A percentile compares a stretch with the other conserved stretches of the same genome.
Conservation (phyloP, 2,888 invertebrate genomes). For the Caenorhabditis sp. region DNA sequence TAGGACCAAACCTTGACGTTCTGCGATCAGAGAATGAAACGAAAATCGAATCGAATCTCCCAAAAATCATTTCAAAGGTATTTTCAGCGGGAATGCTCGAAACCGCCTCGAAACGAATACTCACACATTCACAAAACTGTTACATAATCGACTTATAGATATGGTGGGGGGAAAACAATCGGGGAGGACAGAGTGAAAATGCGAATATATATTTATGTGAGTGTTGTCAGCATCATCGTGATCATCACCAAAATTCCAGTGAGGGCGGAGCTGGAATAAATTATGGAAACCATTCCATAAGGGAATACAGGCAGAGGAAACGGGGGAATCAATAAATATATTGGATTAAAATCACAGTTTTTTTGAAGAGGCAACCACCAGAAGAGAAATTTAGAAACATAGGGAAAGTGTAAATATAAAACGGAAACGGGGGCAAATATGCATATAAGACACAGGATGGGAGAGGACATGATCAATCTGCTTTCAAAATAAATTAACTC, state of each 20-base stretch:
- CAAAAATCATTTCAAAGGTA: conserved; percentile 20
- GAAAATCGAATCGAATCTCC: too few relatives aligned
- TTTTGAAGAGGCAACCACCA: conserved; percentile 6
- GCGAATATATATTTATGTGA: not conserved
- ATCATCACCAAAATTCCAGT: not conserved
- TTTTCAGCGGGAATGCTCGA: conserved; percentile 27
- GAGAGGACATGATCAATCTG: not conserved
- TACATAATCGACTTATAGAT: conserved; percentile 19
- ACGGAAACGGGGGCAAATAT: conserved; percentile 26
- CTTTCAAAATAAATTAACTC: not conserved
- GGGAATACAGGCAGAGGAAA: too few relatives aligned
- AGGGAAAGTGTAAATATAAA: conserved; percentile 20
- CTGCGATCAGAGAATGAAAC: too few relatives aligned
- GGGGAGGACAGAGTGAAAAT: not conserved
- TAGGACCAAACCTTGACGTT: not conserved
- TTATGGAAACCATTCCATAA: too few relatives aligned
- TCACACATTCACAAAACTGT: not conserved
- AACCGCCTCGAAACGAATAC: not conserved
- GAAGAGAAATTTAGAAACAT: not conserved
- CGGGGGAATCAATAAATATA: too few relatives aligned
- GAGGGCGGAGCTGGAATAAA: conserved; percentile 2
- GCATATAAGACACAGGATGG: not conserved
- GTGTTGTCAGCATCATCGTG: too few relatives aligned
- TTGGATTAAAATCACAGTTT: conserved; percentile 6
- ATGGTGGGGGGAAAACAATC: not conserved